Percentiles rank a stretch among this genome's conserved stretches.
Conservation (phyloP, 2,797 vertebrate species). For the Myotis pilosus region DNA sequence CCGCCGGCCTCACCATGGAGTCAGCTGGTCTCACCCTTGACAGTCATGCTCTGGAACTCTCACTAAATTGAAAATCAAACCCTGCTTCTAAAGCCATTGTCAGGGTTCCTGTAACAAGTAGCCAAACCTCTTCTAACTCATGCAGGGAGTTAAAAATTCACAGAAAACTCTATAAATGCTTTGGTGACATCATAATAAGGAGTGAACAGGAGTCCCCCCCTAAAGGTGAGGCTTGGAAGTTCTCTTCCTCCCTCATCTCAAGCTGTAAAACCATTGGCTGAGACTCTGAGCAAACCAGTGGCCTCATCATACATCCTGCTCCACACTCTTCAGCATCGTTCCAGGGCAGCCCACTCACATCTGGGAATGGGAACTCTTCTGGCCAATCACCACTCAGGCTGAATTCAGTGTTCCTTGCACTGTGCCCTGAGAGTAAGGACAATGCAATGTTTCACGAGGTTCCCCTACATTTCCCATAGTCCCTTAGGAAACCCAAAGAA, state of each 20-base stretch:
- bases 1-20: neutral
- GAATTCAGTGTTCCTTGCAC: neutral
- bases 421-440: neutral
- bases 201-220: neutral
- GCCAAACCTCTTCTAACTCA: neutral
- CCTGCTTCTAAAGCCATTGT: neutral
- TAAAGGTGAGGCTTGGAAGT: neutral
- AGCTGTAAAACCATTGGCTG: neutral
- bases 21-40: neutral
- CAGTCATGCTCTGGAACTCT: neutral
- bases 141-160: neutral
- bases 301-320: neutral
- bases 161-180: neutral
- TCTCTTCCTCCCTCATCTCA: neutral
- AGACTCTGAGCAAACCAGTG: neutral
- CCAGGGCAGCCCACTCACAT: neutral
- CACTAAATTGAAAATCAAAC: neutral
- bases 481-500: neutral
- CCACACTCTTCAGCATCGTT: neutral
- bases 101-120: neutral
- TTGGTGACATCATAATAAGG: neutral
- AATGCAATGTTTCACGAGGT: neutral
- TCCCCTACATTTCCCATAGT: neutral
- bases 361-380: neutral
- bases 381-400: neutral